Evolutionary conservation across 2,888 invertebrate genomes (phyloP).

Genomic region (Ditula angustiorana): DNA sequence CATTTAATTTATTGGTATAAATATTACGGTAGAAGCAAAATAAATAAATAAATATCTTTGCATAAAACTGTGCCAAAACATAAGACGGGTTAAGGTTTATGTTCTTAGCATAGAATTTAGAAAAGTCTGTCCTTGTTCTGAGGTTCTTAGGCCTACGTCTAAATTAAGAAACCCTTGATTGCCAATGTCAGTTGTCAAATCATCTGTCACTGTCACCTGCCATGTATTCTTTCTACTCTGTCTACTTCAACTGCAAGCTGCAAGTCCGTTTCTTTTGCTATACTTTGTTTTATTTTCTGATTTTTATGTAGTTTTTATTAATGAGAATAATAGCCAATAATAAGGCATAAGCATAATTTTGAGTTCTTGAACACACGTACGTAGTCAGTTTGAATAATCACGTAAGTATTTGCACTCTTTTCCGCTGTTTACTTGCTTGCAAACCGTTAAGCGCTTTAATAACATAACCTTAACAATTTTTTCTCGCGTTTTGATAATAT

Average conservation of each 20-base stretch:
- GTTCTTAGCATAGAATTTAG: no score
- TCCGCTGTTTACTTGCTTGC: conserved; percentile 1
- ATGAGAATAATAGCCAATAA: neutral
- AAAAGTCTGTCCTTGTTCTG: no score
- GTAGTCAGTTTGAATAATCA: neutral
- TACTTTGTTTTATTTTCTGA: neutral
- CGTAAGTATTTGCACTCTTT: conserved; percentile 16
- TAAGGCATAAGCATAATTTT: neutral
- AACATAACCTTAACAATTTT: conserved; percentile 16
- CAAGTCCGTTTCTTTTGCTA: conserved; percentile 8
- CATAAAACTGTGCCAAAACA: no score
- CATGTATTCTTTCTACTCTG: neutral
- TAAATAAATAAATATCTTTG: no score
- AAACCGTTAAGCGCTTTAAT: conserved; percentile 14
- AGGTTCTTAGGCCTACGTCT: no score
- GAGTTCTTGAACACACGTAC: neutral
- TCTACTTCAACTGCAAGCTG: neutral
- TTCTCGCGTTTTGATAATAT: neutral
- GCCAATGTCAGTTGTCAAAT: no score
- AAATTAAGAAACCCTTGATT: no score
- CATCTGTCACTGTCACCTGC: neutral
- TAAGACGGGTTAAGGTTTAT: no score
- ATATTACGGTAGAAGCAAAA: no score
- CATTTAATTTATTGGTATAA: no score
- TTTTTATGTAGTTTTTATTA: neutral